These are phyloP conservation scores for Palloptera scutellata DNA, from an alignment of 2,888 invertebrate species.

Conservation along the genomic window DNA sequence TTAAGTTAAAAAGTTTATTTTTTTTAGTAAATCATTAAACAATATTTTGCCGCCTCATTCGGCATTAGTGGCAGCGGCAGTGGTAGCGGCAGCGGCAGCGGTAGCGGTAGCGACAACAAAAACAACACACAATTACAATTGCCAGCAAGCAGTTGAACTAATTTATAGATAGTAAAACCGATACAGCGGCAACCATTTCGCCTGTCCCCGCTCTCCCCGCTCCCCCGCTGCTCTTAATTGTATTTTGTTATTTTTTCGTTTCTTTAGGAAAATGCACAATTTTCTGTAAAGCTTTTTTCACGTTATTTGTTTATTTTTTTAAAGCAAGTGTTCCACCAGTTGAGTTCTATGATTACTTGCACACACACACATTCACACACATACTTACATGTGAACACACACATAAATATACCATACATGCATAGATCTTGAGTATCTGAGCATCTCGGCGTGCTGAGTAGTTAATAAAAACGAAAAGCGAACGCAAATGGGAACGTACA, in stretches of 20 bases:
- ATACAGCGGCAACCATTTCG: background rate
- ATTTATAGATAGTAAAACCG: background rate
- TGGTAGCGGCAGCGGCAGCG: background rate
- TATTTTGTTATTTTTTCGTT: no score
- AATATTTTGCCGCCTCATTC: slow-evolving; percentile 1
- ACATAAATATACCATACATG: no score
- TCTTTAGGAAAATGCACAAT: no score
- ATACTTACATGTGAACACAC: no score
- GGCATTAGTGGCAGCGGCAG: background rate
- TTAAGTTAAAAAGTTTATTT: slow-evolving; percentile 1
- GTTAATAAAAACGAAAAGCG: background rate
- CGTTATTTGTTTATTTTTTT: no score
- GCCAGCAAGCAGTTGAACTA: slow-evolving; percentile 1
- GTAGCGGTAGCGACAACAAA: background rate
- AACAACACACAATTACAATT: background rate
- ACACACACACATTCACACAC: no score
- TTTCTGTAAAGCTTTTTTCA: no score
- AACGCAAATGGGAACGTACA: slow-evolving; percentile 3
- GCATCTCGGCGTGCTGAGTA: background rate
- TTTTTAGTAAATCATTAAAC: slow-evolving; percentile 2
- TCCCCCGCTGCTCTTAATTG: background rate
- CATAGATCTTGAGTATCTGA: background rate
- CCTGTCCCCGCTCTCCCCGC: background rate
- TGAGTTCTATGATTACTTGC: no score
- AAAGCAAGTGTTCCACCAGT: no score